Base-by-base conservation (phyloP, 2,113 vertebrate species). In the Oophaga pumilio region DNA sequence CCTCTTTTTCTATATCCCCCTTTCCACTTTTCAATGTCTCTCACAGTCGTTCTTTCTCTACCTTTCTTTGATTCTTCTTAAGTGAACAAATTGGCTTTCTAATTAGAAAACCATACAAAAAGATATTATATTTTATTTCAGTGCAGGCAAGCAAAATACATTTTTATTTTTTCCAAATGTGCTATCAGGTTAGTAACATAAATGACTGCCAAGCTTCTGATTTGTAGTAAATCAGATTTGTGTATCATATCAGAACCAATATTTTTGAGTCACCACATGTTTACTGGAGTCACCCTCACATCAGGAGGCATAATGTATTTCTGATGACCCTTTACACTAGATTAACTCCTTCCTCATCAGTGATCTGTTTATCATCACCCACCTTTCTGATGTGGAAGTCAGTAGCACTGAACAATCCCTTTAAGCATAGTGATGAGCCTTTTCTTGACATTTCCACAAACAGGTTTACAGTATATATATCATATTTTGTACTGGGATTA, bases 11-110 rank as follows among this genome's bases (percentile, higher is more conserved):
- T 62, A 20, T 18, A 52, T 83, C 43, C 15, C 15, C 68, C 49
- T 56, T 77, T 77, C 71, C 71, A 64, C 80, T 20, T 88, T 60
- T 82, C 26, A 20, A 82, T 15, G 50, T 68, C 62, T 82, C 62
- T 50, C 22, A 26, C 43, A 68, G 81, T 68, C 15, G 6, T 66
- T 82, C 81, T 82, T 82, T 82, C 62, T 52, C 43, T 33, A 82
- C 64, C 22, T 82, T 68, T 82, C 22, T 82, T 10, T 66, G 43
- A 68, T 24, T 68, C 49, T 50, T 64, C 18, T 64, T 68, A 82
- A 43, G 20, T 68, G 81, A 50, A 68, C 33, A 66, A 82, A 68
- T 66, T 82, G 43, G 13, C 62, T 52, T 68, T 82, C 68, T 81
- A 62, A 82, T 66, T 82, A 66, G 59, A 66, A 62, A 66, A 66